Percentiles rank a stretch among this genome's conserved stretches.
Conservation (phyloP, 2,888 invertebrate genomes). For the Apamea anceps region DNA sequence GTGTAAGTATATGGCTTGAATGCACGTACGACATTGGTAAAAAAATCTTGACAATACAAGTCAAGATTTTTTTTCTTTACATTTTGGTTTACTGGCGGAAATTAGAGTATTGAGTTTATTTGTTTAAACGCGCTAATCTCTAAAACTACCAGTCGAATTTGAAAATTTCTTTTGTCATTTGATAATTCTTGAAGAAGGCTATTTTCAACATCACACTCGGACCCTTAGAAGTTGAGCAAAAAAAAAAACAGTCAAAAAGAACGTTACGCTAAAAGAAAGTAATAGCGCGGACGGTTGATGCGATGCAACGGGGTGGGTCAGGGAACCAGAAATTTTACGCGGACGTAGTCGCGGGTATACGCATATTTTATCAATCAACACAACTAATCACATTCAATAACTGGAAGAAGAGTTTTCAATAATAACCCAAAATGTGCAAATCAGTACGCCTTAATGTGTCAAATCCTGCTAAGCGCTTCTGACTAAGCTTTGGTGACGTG, state of each 20-base stretch:
- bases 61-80: conserved; percentile 4
- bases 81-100: neutral
- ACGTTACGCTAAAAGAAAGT: neutral
- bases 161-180: neutral
- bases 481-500: conserved; percentile 35
- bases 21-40: neutral
- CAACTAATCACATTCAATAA: neutral
- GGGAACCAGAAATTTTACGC: neutral
- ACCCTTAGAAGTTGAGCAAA: neutral
- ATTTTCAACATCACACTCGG: neutral
- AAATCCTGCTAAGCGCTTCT: conserved; percentile 28
- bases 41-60: neutral
- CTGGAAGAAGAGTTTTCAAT: neutral
- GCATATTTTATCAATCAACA: neutral
- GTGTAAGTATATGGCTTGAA: conserved; percentile 71
- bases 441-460: neutral
- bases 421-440: neutral
- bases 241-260: neutral
- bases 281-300: neutral
- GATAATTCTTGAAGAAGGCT: neutral
- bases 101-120: neutral
- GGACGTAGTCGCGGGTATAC: neutral
- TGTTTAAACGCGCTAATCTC: neutral
- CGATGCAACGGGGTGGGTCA: neutral
- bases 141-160: neutral